Conservation (phyloP, 2,888 invertebrate genomes). For the Sesia bembeciformis region DNA sequence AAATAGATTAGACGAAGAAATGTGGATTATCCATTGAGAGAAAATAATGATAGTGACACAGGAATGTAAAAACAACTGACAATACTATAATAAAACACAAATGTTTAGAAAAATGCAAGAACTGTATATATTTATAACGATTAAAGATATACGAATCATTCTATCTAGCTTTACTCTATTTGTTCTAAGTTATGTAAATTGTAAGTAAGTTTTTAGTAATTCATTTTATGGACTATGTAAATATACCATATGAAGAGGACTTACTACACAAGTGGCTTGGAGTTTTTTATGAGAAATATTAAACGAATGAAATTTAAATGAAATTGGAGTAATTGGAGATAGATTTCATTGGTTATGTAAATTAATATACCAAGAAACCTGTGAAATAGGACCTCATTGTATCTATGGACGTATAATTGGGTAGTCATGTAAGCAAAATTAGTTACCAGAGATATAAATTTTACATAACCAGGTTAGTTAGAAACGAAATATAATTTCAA, state of each 20-base stretch:
- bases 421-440: constrained; percentile 20
- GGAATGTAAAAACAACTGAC: constrained; percentile 67
- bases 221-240: constrained; percentile 40
- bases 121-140: constrained; percentile 42
- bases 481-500: constrained; percentile 47
- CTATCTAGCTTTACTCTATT: constrained; percentile 50
- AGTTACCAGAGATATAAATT: constrained; percentile 2
- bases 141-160: constrained; percentile 65
- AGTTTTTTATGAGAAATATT: too few species aligned
- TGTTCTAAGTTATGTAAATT: constrained; percentile 54
- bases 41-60: constrained; percentile 41
- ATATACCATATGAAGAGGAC: constrained; percentile 27
- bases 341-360: background rate
- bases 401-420: constrained; percentile 23
- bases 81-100: constrained; percentile 67
- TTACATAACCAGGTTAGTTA: constrained; percentile 45
- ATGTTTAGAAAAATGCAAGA: constrained; percentile 38
- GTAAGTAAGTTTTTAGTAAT: constrained; percentile 43
- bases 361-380: constrained; percentile 8
- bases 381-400: constrained; percentile 14
- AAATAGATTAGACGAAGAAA: constrained; percentile 1
- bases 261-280: constrained; percentile 9
- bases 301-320: too few species aligned
- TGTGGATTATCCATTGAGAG: constrained; percentile 15
- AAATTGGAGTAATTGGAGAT: background rate